Base-by-base conservation (phyloP, 2,888 invertebrate genomes). In the Oxyscelio sp. region DNA sequence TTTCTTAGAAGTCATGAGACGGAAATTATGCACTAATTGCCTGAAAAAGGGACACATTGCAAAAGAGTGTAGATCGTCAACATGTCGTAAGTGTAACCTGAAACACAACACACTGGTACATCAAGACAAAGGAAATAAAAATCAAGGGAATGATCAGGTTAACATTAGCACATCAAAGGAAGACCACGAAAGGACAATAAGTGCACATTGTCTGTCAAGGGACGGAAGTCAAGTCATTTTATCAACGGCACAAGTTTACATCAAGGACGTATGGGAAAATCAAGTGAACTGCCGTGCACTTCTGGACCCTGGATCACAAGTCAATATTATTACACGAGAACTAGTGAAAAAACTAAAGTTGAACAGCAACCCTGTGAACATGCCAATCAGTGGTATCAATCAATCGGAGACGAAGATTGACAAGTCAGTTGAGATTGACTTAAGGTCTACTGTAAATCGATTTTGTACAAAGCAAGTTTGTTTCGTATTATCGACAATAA, bases 21-120 rank as follows among this genome's bases (percentile, higher is more conserved):
- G 45, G 0, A 58, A 34, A 48, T 11, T 70, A 8, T 75, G 66
- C 22, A 75, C 56, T 1, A 75, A 66, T 43, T 75, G 65, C n/a
- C 19, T 75, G 0, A 63, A 54, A 9, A 5, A 1, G 11, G 34
- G 65, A 6, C 75, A 75, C 13, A 63, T 75, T 31, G 21, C 8
- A 9, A 58, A 34, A 11, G 75, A 75, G 0, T 75, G 75, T 17
- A 27, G 24, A 58, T 43, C 66, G 5, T 75, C 75, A 48, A 22
- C 22, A 22, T 75, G 75, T 17, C 56, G 48, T n/a, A 65, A 48
- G n/a, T 75, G 75, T 15, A 19, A 75, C 4, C 1, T 6, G 5
- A 63, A 45, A 15, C 45, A 63, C 15, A 63, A 63, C 45, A 63
- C 63, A 3, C 9, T 63, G 27, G n/a, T 63, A 40, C 45, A 63